phyloP scores from a whole-genome alignment of 2,113 vertebrate species.

The Panthera tigris region DNA sequence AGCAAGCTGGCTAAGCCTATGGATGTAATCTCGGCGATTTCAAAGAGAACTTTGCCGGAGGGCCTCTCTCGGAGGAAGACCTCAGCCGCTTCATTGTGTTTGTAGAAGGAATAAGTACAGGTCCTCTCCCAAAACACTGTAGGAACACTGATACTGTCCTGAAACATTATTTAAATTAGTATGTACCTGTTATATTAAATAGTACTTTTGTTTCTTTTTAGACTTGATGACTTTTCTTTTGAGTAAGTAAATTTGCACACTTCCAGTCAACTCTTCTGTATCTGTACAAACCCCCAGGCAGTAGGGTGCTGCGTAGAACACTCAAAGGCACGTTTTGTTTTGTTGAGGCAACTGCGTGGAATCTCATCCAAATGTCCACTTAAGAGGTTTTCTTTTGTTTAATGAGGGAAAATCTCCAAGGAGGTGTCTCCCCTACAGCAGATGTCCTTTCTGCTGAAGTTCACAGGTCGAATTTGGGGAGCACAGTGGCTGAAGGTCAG shows the following conservation, averaged over 20 bases:
- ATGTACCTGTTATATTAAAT: slow-evolving; percentile 64
- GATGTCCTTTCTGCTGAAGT: slow-evolving; percentile 74
- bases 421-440: slow-evolving; percentile 58
- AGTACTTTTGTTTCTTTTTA: slow-evolving; percentile 87
- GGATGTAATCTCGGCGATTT: neutral
- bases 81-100: neutral
- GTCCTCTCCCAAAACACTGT: neutral
- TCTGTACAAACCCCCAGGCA: neutral
- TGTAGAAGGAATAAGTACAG: neutral
- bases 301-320: neutral
- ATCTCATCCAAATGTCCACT: slow-evolving; percentile 47
- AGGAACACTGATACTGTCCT: neutral
- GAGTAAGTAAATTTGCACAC: slow-evolving; percentile 90
- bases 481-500: slow-evolving; percentile 70
- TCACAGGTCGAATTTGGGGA: slow-evolving; percentile 68
- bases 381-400: slow-evolving; percentile 66
- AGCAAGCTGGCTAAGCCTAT: neutral
- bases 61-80: neutral
- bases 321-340: neutral
- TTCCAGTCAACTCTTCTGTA: neutral
- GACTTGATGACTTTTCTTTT: slow-evolving; percentile 95
- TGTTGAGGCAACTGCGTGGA: neutral
- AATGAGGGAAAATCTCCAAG: slow-evolving; percentile 68
- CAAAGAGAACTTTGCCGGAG: neutral
- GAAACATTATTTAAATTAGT: neutral